These are phyloP conservation scores for Ramphastos sulfuratus DNA, from an alignment of 2,113 vertebrate species.

Conservation along the genomic window DNA sequence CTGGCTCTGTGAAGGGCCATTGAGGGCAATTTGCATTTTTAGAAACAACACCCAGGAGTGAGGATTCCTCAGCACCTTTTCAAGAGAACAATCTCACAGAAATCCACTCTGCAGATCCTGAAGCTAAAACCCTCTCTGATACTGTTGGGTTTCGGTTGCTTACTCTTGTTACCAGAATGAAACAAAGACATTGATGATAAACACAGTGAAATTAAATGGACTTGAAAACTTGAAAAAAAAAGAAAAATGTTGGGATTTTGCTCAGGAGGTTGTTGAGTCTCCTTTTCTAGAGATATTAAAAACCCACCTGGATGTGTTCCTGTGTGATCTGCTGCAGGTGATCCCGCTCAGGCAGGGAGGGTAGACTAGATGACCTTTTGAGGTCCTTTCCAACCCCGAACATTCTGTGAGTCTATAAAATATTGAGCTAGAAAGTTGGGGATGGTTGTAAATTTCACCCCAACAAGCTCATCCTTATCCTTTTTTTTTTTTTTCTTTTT, in stretches of 20 bases:
- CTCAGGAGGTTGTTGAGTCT: neutral
- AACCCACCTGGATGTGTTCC: too few species aligned
- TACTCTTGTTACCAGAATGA: neutral
- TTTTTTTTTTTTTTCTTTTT: neutral
- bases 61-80: neutral
- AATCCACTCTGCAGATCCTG: neutral
- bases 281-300: too few species aligned
- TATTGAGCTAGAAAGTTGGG: neutral
- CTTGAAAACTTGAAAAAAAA: neutral
- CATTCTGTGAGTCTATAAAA: neutral
- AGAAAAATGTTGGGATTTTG: neutral
- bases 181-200: neutral
- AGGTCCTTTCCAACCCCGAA: too few species aligned
- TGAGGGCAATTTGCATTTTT: neutral
- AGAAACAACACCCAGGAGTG: neutral
- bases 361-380: too few species aligned
- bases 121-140: neutral
- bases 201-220: neutral
- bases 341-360: too few species aligned
- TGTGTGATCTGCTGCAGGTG: too few species aligned
- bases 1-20: accelerated
- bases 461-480: neutral
- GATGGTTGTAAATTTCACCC: neutral
- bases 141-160: neutral
- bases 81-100: neutral